Evolutionary conservation across 1,140 invertebrate genomes (phyloP).

Genomic region (Aricia agestis): DNA sequence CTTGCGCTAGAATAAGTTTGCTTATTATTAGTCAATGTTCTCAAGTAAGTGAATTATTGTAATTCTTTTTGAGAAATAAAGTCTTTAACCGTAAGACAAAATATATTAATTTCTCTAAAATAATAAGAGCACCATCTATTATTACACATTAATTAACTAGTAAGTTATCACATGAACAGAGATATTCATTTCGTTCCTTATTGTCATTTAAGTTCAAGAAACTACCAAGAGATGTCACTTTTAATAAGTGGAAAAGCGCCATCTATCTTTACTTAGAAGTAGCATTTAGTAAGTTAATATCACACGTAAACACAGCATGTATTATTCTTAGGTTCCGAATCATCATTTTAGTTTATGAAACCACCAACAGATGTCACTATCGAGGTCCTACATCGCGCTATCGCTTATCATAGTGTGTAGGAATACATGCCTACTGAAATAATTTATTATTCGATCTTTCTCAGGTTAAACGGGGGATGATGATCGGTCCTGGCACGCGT

Average conservation of each 20-base stretch:
- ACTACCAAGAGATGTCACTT: conserved; percentile 15
- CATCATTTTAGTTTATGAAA: neutral
- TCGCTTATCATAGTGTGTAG: neutral
- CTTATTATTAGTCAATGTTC: too few species aligned
- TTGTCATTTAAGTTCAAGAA: neutral
- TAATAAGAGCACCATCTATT: too few species aligned
- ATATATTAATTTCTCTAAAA: too few species aligned
- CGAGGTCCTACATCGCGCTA: conserved; percentile 8
- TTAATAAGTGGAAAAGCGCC: neutral
- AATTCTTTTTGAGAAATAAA: too few species aligned
- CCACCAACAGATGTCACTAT: conserved; percentile 17
- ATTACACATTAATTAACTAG: too few species aligned
- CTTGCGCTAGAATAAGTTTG: too few species aligned
- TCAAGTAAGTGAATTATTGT: too few species aligned
- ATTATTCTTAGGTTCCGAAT: neutral
- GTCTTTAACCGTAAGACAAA: too few species aligned
- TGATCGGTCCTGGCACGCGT: conserved; percentile 21
- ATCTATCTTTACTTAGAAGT: neutral
- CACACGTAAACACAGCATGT: neutral
- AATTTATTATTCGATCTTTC: neutral
- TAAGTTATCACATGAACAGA: too few species aligned
- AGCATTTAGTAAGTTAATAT: neutral
- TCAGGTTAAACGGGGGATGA: conserved; percentile 22
- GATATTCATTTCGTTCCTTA: too few species aligned
- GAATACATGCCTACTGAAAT: neutral